A percentile compares a stretch with the other conserved stretches of the same genome.
These are phyloP conservation scores for Scylla paramamosain DNA, from an alignment of 1,140 invertebrate species.

Conservation along the genomic window DNA sequence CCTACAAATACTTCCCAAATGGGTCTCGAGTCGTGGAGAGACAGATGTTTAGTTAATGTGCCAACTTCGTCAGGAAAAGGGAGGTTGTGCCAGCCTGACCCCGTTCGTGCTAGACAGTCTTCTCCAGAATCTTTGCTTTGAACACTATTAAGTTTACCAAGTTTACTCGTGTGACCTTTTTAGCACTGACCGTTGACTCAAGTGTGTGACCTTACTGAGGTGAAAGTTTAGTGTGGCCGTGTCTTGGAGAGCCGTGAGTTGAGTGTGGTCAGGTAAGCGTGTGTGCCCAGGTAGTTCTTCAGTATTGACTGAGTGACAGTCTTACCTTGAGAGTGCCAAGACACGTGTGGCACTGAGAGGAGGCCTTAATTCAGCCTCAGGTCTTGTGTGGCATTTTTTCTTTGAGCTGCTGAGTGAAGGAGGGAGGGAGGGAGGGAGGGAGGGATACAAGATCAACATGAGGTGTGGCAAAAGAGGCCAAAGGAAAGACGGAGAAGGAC, in stretches of 20 bases:
- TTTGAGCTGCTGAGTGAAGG: neutral
- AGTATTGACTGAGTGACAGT: neutral
- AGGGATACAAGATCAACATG: neutral
- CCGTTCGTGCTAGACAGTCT: no score
- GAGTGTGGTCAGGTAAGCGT: neutral
- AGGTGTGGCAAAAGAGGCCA: neutral
- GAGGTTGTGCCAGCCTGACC: no score
- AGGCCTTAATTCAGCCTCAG: neutral
- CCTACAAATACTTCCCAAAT: no score
- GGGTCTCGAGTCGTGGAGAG: no score
- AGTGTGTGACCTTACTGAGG: neutral
- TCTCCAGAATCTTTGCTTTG: no score
- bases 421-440: neutral
- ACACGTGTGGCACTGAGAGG: neutral
- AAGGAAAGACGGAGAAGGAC: neutral
- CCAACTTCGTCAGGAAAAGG: no score
- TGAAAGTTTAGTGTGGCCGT: neutral
- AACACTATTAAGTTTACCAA: no score
- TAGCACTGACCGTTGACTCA: neutral
- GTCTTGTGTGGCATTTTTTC: neutral
- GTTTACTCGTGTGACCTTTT: neutral
- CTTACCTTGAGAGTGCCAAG: constrained; percentile 16
- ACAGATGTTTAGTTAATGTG: no score
- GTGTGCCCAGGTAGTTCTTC: neutral
- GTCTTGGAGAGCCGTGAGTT: neutral